Base-by-base conservation (phyloP, 2,113 vertebrate genomes). In the Sinocyclocheilus anshuiensis region DNA sequence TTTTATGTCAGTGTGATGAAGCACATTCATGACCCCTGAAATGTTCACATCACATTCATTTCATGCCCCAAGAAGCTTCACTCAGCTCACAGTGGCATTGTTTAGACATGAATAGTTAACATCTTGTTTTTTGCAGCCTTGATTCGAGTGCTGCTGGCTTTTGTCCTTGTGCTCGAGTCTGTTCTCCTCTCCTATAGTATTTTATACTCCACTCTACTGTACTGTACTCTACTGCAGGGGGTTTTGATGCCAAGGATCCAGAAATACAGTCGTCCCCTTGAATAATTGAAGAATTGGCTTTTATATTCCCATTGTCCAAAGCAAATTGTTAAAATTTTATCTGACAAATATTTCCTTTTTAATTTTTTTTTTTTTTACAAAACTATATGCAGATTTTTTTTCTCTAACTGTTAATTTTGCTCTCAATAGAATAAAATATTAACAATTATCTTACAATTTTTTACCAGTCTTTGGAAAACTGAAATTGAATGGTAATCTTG, bases 31-130 rank as follows among this genome's bases (percentile, higher is more conserved):
- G 79, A 81, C 39, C 36, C 79, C 11, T 57, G 53, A 57, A 57
- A 79, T 48, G 39, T 76, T 79, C 53, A 79, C 50, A 79, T 59
- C 29, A 39, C 53, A 59, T 57, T 79, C 18, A 59, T 79, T 79
- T 61, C 53, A 79, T 79, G 77, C 55, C 26, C 77, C 77, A 79
- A n/a, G 77, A 61, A 59, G 53, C 33, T 59, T 79, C 77, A 79
- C 53, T 76, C 72, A 4, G 8, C 69, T 72, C 69, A 39, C 69
- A 72, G 18, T 72, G 72, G 72, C 6, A 45, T 76, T 76, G 72
- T 76, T 48, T 76, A 76, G 72, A 76, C 42, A 76, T 75, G 39
- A 76, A 39, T 59, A 59, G 53, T 59, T 79, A 59, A 59, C 77
- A 79, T 79, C 77, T 79, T 39, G 77, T 59, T 79, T 59, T 61